Evolutionary conservation across 2,797 vertebrate species (phyloP).

Genomic region (Peromyscus eremicus): DNA sequence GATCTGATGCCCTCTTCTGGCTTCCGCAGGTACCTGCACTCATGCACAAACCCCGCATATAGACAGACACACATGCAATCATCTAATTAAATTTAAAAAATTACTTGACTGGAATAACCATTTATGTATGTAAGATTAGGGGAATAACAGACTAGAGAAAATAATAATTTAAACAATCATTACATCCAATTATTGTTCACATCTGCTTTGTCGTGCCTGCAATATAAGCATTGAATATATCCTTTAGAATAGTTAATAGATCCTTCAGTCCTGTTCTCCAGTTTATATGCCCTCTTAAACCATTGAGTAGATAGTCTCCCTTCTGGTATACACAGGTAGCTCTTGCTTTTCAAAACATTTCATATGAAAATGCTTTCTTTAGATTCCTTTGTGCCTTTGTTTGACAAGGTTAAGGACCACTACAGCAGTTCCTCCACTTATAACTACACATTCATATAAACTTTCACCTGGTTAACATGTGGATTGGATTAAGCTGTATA

Average conservation of each 20-base stretch:
- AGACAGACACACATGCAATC: background rate
- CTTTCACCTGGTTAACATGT: background rate
- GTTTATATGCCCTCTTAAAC: background rate
- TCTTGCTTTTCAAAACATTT: conserved; percentile 35
- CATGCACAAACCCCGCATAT: background rate
- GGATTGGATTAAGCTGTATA: conserved; percentile 2
- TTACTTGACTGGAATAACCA: background rate
- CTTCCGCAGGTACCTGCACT: background rate
- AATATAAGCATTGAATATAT: background rate
- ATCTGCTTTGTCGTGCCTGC: background rate
- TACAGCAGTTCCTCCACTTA: background rate
- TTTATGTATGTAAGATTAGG: background rate
- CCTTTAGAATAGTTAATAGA: conserved; percentile 3
- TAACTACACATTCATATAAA: background rate
- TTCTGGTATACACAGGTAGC: background rate
- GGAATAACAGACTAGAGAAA: background rate
- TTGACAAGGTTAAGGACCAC: background rate
- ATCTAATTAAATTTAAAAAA: background rate
- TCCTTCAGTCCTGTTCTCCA: background rate
- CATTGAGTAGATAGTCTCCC: background rate
- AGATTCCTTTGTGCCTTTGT: background rate
- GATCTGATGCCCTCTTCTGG: background rate
- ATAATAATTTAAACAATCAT: background rate
- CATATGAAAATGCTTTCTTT: conserved; percentile 25
- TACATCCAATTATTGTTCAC: background rate